These are phyloP conservation scores for Setophaga coronata DNA, from an alignment of 2,113 vertebrate species.

Conservation along the genomic window DNA sequence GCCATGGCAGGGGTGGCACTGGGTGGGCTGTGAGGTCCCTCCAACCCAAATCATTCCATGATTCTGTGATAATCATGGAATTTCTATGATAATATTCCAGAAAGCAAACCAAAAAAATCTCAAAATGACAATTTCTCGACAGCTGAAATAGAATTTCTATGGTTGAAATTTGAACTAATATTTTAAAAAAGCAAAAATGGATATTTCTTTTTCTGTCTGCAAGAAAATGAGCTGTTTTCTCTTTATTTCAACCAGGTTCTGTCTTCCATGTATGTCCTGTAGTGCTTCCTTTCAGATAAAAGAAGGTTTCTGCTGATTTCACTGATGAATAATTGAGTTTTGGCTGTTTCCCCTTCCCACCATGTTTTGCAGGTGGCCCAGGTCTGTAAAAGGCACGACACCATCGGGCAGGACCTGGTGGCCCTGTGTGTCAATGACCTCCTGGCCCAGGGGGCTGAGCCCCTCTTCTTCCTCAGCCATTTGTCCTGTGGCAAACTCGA, in stretches of 20 bases:
- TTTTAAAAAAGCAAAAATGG: background rate
- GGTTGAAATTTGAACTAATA: background rate
- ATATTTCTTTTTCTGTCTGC: background rate
- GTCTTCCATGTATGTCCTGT: background rate
- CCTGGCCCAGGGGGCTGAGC: conserved; percentile 87
- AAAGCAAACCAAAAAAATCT: background rate
- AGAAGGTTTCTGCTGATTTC: background rate
- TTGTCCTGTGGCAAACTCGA: conserved; percentile 81
- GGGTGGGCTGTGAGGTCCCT: rapidly evolving
- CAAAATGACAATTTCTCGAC: background rate
- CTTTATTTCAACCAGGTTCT: background rate
- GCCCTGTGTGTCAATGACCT: conserved; percentile 87
- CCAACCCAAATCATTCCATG: background rate
- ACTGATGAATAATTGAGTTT: background rate
- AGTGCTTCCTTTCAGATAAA: background rate
- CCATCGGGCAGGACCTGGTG: conserved; percentile 87
- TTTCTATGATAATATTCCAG: background rate
- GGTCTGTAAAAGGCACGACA: conserved; percentile 71
- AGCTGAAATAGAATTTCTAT: background rate
- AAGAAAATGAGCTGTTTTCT: background rate
- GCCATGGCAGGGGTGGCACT: background rate
- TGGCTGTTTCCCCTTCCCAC: background rate
- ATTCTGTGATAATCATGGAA: background rate
- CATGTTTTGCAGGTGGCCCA: conserved; percentile 79
- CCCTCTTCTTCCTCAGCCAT: conserved; percentile 88